phyloP scores from a whole-genome alignment of 2,797 vertebrate species.

The Phrynocephalus guinanensis region DNA sequence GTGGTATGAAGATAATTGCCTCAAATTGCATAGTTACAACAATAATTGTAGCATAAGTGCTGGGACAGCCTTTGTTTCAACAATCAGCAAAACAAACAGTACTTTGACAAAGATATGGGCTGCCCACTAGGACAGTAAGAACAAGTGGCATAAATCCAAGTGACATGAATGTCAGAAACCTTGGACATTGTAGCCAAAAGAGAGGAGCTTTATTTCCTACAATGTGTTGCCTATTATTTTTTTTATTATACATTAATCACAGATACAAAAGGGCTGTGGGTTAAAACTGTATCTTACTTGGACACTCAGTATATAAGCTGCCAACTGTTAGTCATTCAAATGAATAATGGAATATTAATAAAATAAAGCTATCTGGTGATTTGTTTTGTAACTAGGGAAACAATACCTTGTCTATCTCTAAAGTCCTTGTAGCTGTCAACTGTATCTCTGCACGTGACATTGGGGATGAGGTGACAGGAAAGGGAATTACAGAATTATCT shows the following conservation, averaged over 20 bases:
- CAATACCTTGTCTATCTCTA: background rate
- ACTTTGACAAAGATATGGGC: background rate
- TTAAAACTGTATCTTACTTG: background rate
- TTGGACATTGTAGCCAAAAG: constrained; percentile 4
- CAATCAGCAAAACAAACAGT: background rate
- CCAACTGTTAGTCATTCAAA: background rate
- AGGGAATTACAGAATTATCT: background rate
- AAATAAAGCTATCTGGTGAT: constrained; percentile 5
- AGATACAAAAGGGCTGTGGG: background rate
- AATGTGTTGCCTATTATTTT: background rate
- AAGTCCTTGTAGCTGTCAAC: background rate
- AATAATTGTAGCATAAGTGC: too few species aligned
- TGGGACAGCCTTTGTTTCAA: background rate
- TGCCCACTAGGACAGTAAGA: background rate
- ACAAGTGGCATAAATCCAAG: background rate
- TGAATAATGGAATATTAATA: constrained; percentile 12
- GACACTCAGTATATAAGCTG: background rate
- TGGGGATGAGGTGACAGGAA: background rate
- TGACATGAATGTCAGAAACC: constrained; percentile 11
- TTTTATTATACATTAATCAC: constrained; percentile 37
- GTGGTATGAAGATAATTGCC: too few species aligned
- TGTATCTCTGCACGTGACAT: background rate
- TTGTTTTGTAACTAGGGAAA: constrained; percentile 16
- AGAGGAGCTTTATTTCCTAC: background rate
- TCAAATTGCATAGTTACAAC: too few species aligned